Evolutionary conservation across 2,797 vertebrate genomes (phyloP), one percentile per base, ranked within the genome.

Genomic region (Lithobates sylvaticus): DNA sequence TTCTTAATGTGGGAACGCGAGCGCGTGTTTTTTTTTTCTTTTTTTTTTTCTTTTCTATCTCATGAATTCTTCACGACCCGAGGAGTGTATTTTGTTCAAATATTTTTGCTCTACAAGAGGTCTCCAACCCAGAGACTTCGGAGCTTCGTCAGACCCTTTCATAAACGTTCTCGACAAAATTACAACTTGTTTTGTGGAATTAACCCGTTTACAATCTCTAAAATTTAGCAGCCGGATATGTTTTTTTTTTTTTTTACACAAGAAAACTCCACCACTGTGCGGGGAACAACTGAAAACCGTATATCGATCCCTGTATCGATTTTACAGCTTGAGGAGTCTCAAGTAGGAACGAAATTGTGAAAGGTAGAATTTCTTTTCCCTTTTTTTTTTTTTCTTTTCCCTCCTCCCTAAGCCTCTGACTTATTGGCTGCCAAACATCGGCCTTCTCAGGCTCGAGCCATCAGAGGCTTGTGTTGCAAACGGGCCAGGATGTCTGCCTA

Each of bases 261-360:
- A 92, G 93, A 93, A 89, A 92, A 94, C 92, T 93, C 92, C 72
- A n/a, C 58, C 92, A 92, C 91, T 90, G 90, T 85, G 92, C 88
- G 92, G 90, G 0, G 93, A 93, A 95, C 92, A 94, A 93, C 93
- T 93, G 94, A 93, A 95, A 95, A 93, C 93, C 94, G 92, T 91
- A 91, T 92, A 96, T 96, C 88, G 95, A 97, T 91, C 93, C 89
- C 0, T 10, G 72, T 93, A 96, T 96, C 92, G 95, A 97, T 96
- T 94, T 91, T 90, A 76, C 86, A 87, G 90, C 87, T 61, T 61
- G 81, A 83, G 69, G 90, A 95, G 94, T 92, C 93, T 92, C 94
- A 93, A 93, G 91, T 39, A 87, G 90, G 92, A 93, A 92, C 92
- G 93, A 91, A 94, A 90, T 91, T 91, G 92, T 91, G 91, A 92